Percentiles rank a stretch among this genome's conserved stretches.
These are phyloP conservation scores for Catalaphyllia jardinei DNA, from an alignment of 64 coral and sea anemone genomes.

Conservation along the genomic window DNA sequence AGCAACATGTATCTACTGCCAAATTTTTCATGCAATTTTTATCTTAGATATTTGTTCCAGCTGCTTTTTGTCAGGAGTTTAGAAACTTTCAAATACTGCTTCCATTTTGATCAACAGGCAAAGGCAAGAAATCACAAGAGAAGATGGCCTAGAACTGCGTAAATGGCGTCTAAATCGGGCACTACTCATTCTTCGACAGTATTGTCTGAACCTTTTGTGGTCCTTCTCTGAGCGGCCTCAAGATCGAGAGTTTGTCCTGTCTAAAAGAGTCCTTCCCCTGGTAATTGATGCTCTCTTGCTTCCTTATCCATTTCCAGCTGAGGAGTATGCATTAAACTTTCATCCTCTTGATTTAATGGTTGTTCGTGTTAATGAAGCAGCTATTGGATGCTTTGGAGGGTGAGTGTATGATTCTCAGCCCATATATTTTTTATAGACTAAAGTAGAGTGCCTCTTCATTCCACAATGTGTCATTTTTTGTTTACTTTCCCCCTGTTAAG, in stretches of 20 bases:
- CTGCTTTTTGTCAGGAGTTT: too few species aligned
- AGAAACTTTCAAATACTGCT: too few species aligned
- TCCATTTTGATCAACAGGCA: too few species aligned
- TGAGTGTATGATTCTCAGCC: background rate
- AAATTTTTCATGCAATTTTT: too few species aligned
- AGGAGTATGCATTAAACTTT: background rate
- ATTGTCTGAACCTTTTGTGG: conserved; percentile 61
- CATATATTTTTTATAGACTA: too few species aligned
- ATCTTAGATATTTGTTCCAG: too few species aligned
- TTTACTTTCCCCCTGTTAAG: too few species aligned
- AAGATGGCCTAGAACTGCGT: background rate
- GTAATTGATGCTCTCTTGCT: conserved; percentile 38
- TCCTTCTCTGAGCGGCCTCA: conserved; percentile 59
- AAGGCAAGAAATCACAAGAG: too few species aligned
- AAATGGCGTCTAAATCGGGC: background rate
- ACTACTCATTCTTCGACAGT: conserved; percentile 30
- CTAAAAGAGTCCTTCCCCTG: conserved; percentile 58
- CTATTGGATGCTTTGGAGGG: conserved; percentile 68
- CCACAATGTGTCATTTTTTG: too few species aligned
- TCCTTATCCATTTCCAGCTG: background rate
- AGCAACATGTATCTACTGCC: too few species aligned
- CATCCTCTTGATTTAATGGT: background rate
- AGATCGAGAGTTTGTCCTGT: conserved; percentile 54
- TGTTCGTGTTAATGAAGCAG: conserved; percentile 47
- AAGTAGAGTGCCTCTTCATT: too few species aligned